A percentile compares a stretch with the other conserved stretches of the same genome.
phyloP scores from a whole-genome alignment of 92 coral and sea anemone species.

The Micromussa lordhowensis region DNA sequence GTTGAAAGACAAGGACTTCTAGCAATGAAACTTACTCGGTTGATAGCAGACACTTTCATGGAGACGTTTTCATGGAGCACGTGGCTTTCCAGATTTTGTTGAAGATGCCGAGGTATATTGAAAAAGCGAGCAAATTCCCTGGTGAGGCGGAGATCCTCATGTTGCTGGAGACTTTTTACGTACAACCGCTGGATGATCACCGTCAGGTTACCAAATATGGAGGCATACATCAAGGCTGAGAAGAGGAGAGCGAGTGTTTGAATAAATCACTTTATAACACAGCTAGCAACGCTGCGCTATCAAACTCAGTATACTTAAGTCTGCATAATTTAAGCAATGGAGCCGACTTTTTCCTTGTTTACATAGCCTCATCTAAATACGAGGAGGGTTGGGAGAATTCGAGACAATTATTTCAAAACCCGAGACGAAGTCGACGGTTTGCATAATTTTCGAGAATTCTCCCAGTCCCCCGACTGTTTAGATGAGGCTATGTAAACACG shows the following conservation, averaged over 20 bases:
- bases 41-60: constrained; percentile 68
- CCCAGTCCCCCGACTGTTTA: too few relatives aligned
- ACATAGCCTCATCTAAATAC: too few relatives aligned
- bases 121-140: constrained; percentile 75
- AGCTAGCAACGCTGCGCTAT: too few relatives aligned
- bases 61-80: constrained; percentile 64
- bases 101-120: constrained; percentile 76
- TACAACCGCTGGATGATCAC: constrained; percentile 87
- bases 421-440: too few relatives aligned
- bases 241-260: not conserved
- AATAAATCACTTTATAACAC: not conserved
- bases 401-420: too few relatives aligned
- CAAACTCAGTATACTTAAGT: too few relatives aligned
- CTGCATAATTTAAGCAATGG: too few relatives aligned
- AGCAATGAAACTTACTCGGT: constrained; percentile 49
- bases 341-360: too few relatives aligned
- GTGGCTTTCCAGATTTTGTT: constrained; percentile 79
- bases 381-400: too few relatives aligned
- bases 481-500: too few relatives aligned
- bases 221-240: constrained; percentile 84
- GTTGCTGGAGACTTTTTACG: constrained; percentile 70
- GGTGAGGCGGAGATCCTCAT: constrained; percentile 63
- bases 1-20: not conserved
- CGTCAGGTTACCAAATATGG: constrained; percentile 89
- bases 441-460: too few relatives aligned